Evolutionary conservation across 2,113 vertebrate species (phyloP).

Genomic region (Pyxicephalus adspersus): DNA sequence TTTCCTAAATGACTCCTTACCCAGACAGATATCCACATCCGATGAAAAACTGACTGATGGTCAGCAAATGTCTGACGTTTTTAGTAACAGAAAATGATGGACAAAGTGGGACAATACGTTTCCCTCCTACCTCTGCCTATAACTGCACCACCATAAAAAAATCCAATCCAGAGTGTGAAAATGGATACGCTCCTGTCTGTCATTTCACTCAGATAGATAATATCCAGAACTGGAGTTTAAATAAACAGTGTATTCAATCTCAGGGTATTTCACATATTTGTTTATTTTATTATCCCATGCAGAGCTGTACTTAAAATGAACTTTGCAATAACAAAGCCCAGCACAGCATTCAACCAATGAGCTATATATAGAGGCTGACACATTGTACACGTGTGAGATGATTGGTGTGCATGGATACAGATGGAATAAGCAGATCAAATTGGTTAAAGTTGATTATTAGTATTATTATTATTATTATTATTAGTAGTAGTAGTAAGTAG

Average conservation of each 20-base stretch:
- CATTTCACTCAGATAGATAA: constrained; percentile 11
- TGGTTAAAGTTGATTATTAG: too few relatives aligned
- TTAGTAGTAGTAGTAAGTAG: too few relatives aligned
- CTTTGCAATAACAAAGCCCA: background rate
- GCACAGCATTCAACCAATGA: background rate
- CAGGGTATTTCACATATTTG: constrained; percentile 36
- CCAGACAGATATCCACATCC: too few relatives aligned
- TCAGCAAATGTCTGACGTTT: too few relatives aligned
- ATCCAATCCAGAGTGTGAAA: constrained; percentile 12
- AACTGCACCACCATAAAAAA: background rate
- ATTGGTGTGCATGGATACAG: too few relatives aligned
- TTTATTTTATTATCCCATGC: constrained; percentile 28
- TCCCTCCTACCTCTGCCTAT: background rate
- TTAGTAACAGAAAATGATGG: too few relatives aligned
- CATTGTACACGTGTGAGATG: background rate
- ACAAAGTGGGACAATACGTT: too few relatives aligned
- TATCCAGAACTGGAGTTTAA: constrained; percentile 39
- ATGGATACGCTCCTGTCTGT: constrained; percentile 23
- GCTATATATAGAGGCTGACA: background rate
- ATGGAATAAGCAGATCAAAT: too few relatives aligned
- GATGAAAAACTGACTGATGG: too few relatives aligned
- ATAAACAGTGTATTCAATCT: constrained; percentile 38
- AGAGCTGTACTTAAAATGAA: constrained; percentile 19
- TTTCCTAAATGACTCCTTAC: too few relatives aligned
- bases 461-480: too few relatives aligned